A percentile compares a stretch with the other conserved stretches of the same genome.
These are phyloP conservation scores for Cordilura impudica DNA, from an alignment of 2,888 invertebrate genomes.

Conservation along the genomic window DNA sequence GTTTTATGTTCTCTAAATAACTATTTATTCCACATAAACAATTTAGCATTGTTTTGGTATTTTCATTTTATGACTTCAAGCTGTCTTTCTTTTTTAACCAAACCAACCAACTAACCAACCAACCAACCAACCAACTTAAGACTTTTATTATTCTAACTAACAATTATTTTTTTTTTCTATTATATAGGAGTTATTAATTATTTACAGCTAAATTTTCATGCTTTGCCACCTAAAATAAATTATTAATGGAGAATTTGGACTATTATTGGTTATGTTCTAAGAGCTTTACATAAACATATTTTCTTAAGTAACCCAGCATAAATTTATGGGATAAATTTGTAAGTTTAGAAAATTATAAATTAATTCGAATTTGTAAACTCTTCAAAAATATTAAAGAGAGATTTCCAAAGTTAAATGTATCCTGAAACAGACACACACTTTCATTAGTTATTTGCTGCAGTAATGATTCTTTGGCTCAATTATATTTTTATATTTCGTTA, in stretches of 20 bases:
- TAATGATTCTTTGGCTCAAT: too few species aligned
- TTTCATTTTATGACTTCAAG: not conserved
- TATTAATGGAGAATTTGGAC: conserved; percentile 29
- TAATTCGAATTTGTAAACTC: too few species aligned
- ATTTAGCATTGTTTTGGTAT: not conserved
- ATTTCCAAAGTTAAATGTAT: too few species aligned
- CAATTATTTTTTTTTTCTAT: not conserved
- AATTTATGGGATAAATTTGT: too few species aligned
- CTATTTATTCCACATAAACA: not conserved
- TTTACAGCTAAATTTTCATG: conserved; percentile 29
- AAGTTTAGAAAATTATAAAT: too few species aligned
- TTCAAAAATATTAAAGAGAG: too few species aligned
- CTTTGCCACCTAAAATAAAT: conserved; percentile 47
- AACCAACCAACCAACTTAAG: too few species aligned
- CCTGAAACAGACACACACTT: too few species aligned
- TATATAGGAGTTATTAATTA: conserved; percentile 14
- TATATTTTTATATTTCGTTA: too few species aligned
- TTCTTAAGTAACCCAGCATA: too few species aligned
- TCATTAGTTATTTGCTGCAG: too few species aligned
- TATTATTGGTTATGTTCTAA: not conserved
- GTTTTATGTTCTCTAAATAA: not conserved
- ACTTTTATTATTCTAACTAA: not conserved
- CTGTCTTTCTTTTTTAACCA: not conserved
- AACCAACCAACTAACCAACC: too few species aligned
- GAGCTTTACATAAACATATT: not conserved